Evolutionary conservation across 2,888 invertebrate species (phyloP).

Genomic region (Invenusta paracnida): DNA sequence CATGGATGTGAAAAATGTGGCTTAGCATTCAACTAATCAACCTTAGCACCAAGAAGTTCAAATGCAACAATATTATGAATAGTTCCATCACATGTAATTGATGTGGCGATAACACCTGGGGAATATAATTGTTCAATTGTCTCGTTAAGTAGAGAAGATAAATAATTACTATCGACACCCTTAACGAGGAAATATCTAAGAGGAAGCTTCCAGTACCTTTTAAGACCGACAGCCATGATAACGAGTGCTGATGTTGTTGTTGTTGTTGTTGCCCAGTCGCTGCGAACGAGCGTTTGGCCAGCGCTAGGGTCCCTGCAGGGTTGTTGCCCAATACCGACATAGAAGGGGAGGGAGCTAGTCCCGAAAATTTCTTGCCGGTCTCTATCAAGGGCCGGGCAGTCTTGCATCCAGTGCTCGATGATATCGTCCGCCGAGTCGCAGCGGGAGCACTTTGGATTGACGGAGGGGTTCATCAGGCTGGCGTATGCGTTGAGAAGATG

Average conservation of each 20-base stretch:
- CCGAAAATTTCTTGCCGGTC: too few relatives aligned
- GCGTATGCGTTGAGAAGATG: too few relatives aligned
- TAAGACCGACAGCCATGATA: not conserved
- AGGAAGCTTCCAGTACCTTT: not conserved
- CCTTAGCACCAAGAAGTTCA: not conserved
- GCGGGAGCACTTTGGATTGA: too few relatives aligned
- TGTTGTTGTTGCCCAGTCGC: too few relatives aligned
- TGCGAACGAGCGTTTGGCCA: too few relatives aligned
- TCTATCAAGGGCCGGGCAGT: too few relatives aligned
- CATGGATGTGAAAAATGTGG: not conserved
- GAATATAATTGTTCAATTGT: not conserved
- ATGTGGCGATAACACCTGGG: not conserved
- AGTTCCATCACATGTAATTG: not conserved
- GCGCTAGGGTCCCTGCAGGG: too few relatives aligned
- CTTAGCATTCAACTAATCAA: not conserved
- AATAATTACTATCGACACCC: not conserved
- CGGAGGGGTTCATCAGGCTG: too few relatives aligned
- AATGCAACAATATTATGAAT: not conserved
- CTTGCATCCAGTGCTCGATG: too few relatives aligned
- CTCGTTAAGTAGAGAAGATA: not conserved
- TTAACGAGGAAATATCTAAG: not conserved
- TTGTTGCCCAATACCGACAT: too few relatives aligned
- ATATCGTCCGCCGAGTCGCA: too few relatives aligned
- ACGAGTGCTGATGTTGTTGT: not conserved
- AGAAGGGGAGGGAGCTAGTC: too few relatives aligned